Conservation (phyloP, 2,888 invertebrate species). For the Axea sp. region DNA sequence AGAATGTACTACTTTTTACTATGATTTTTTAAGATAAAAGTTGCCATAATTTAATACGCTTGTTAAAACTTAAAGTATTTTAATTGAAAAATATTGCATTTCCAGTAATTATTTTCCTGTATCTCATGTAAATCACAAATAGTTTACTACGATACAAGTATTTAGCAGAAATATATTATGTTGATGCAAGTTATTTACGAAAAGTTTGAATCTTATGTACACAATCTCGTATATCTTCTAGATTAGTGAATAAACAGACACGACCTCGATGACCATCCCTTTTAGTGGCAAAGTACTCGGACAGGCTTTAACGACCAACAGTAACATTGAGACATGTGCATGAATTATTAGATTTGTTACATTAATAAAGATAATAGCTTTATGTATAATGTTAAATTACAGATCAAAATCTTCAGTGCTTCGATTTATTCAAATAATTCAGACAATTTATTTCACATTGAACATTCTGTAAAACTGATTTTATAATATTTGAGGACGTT, state of each 20-base stretch:
- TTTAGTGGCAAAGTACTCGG: slow-evolving; percentile 16
- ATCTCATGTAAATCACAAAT: slow-evolving; percentile 11
- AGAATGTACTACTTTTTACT: no score
- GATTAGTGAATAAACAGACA: slow-evolving; percentile 45
- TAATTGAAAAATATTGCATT: slow-evolving; percentile 20
- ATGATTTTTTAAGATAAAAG: no score
- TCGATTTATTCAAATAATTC: no score
- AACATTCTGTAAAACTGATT: no score
- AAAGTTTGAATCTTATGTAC: slow-evolving; percentile 25
- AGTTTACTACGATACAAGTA: slow-evolving; percentile 16
- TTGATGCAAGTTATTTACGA: slow-evolving; percentile 24
- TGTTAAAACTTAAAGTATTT: not conserved
- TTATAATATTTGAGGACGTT: no score
- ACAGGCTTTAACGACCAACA: slow-evolving; percentile 18
- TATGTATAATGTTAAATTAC: no score
- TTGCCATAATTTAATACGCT: not conserved
- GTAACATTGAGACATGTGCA: no score
- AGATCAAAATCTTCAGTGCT: no score
- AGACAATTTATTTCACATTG: no score
- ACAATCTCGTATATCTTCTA: slow-evolving; percentile 26
- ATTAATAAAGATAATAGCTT: no score
- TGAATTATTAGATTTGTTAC: slow-evolving; percentile 10
- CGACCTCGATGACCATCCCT: slow-evolving; percentile 31
- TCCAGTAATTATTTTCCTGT: not conserved
- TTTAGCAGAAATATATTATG: slow-evolving; percentile 28